A percentile compares a stretch with the other conserved stretches of the same genome.
Conservation (phyloP, 2,888 invertebrate genomes). For the Salpingus planirostris region DNA sequence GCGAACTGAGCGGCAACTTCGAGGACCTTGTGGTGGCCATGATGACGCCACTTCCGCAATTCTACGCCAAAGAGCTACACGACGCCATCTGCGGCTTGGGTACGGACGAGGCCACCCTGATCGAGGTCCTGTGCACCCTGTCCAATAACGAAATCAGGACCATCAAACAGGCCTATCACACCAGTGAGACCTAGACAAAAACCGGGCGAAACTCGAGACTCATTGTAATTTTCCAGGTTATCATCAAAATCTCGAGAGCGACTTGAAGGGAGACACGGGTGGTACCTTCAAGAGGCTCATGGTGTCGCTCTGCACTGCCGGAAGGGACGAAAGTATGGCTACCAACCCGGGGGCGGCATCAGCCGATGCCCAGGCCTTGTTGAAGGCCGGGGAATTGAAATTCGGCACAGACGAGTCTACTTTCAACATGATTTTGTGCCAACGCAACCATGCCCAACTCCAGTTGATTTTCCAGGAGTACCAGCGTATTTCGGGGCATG, state of each 20-base stretch:
- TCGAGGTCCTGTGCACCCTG: conserved; percentile 83
- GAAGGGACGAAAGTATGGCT: conserved; percentile 70
- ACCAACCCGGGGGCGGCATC: conserved; percentile 64
- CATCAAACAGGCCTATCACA: conserved; percentile 68
- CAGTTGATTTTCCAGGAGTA: conserved; percentile 46
- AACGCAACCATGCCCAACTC: conserved; percentile 63
- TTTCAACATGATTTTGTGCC: conserved; percentile 77
- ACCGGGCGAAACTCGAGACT: background rate
- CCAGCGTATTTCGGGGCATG: conserved; percentile 63
- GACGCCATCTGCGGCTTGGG: conserved; percentile 78
- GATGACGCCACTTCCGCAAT: conserved; percentile 77
- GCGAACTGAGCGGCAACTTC: conserved; percentile 83
- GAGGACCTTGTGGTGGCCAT: conserved; percentile 74
- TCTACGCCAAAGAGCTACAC: conserved; percentile 74
- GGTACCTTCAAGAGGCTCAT: conserved; percentile 86
- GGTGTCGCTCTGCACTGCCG: conserved; percentile 73
- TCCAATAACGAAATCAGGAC: conserved; percentile 76
- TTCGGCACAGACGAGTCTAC: conserved; percentile 80
- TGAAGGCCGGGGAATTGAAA: conserved; percentile 59
- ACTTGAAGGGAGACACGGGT: conserved; percentile 79
- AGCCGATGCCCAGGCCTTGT: conserved; percentile 71
- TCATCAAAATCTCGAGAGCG: conserved; percentile 66
- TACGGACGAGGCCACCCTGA: conserved; percentile 75
- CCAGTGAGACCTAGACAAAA: conserved; percentile 47
- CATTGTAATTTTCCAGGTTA: conserved; percentile 53